Evolutionary conservation across 2,888 invertebrate species (phyloP), one percentile per base, ranked within the genome.

Genomic region (Oxystoma pomonae): DNA sequence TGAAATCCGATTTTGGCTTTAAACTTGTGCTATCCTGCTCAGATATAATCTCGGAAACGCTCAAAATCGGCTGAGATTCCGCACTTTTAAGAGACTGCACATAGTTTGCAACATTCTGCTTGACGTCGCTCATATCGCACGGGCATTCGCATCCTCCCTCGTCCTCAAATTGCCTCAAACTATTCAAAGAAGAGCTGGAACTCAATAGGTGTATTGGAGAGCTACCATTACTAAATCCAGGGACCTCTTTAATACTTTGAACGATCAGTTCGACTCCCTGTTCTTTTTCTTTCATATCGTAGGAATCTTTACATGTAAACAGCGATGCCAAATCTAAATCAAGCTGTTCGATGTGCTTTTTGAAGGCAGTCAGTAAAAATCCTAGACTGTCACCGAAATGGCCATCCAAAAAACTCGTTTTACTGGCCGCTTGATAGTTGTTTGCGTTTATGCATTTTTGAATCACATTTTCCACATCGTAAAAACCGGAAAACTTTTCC

Each of bases 81-180:
- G 73, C 73, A 57, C 73, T 76, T 66, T 75, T 76, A 22, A 80
- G 64, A 7, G 78, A 76, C 65, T 78, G 78, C 21, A 80, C 76
- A 59, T 77, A 80, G 56, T 80, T 77, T 2, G 75, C 74, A 66
- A 79, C 76, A 55, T 76, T 78, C 64, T 79, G 77, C 51, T 76
- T 72, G 22, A 78, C 72, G 66, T 79, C 78, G 1, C 75, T 76
- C 58, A 74, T 67, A 62, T 78, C 76, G 57, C 79, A 80, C 7
- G 80, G 79, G 65, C 78, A 78, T 67, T 81, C 81, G 59, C 75
- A 73, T 16, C 81, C 81, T 16, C 81, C 81, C 69, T 80, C 80
- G 56, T 81, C 80, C 1, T 76, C 78, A 77, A 80, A 81, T 64
- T 80, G 80, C 65, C 78, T 70, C 22, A 81, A 78, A 66, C 81